Evolutionary conservation across 2,113 vertebrate species (phyloP).

Genomic region (Stomatorhinus ivindoensis): DNA sequence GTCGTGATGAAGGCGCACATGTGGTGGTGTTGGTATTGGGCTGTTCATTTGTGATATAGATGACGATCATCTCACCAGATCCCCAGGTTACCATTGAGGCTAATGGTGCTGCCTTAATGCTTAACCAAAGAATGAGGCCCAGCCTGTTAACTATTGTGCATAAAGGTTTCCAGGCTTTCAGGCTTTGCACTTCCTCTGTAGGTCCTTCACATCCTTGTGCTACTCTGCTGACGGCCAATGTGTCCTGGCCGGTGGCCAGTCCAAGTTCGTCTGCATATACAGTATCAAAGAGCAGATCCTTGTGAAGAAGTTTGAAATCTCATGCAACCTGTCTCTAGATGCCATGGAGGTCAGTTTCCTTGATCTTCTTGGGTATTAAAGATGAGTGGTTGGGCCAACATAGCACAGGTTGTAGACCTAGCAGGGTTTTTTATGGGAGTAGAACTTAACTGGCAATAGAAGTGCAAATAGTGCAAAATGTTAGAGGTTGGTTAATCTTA

Average conservation of each 20-base stretch:
- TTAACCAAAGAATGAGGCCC: not conserved
- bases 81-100: not conserved
- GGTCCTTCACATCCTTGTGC: slow-evolving; percentile 85
- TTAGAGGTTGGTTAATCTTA: too few relatives aligned
- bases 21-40: not conserved
- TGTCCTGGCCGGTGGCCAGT: slow-evolving; percentile 81
- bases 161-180: not conserved
- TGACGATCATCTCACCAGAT: not conserved
- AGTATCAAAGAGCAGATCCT: slow-evolving; percentile 84
- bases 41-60: not conserved
- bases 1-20: not conserved
- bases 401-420: not conserved
- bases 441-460: not conserved
- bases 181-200: slow-evolving; percentile 33
- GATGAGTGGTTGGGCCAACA: not conserved
- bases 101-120: not conserved
- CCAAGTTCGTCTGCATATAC: slow-evolving; percentile 93
- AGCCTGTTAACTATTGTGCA: not conserved
- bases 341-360: slow-evolving; percentile 80
- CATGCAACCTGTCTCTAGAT: slow-evolving; percentile 89
- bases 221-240: slow-evolving; percentile 89
- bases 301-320: slow-evolving; percentile 93
- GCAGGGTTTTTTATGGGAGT: not conserved
- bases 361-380: not conserved
- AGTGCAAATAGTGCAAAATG: not conserved